A percentile compares a stretch with the other conserved stretches of the same genome.
Conservation (phyloP, 2,888 invertebrate species). For the Siphonodentalium dalli region DNA sequence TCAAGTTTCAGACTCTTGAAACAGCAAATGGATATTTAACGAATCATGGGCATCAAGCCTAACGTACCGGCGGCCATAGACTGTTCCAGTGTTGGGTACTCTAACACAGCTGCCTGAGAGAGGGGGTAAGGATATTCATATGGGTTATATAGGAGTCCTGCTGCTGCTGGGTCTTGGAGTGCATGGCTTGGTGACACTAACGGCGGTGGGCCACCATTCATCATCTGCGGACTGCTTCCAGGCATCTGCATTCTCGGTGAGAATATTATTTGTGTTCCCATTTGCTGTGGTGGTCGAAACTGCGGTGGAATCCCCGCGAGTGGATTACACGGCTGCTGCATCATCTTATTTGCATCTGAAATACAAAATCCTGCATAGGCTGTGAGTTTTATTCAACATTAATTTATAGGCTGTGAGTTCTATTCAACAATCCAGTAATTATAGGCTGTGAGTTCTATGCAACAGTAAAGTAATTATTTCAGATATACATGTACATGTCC, state of each 20-base stretch:
- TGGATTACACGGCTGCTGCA: too few species aligned
- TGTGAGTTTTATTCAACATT: too few species aligned
- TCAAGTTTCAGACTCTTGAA: too few species aligned
- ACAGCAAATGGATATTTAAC: too few species aligned
- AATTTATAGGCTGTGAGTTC: too few species aligned
- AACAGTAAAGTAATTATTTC: too few species aligned
- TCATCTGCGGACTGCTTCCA: constrained; percentile 36
- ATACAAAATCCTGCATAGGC: too few species aligned
- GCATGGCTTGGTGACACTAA: constrained; percentile 75
- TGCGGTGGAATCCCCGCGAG: constrained; percentile 38
- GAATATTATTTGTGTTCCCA: constrained; percentile 91
- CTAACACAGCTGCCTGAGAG: constrained; percentile 41
- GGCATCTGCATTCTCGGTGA: constrained; percentile 70
- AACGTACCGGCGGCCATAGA: constrained; percentile 56
- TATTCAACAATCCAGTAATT: too few species aligned
- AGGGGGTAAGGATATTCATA: constrained; percentile 46
- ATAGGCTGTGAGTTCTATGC: too few species aligned
- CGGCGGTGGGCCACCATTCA: constrained; percentile 69
- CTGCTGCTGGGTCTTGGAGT: constrained; percentile 62
- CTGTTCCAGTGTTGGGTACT: constrained; percentile 51
- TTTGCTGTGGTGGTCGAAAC: constrained; percentile 73
- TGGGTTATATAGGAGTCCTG: constrained; percentile 50
- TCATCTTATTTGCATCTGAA: too few species aligned
- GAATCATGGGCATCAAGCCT: too few species aligned
- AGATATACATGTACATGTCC: too few species aligned